A percentile compares a stretch with the other conserved stretches of the same genome.
phyloP scores from a whole-genome alignment of 30 jellyfish, hydroid and myxozoan species.

The Catostylus mosaicus region DNA sequence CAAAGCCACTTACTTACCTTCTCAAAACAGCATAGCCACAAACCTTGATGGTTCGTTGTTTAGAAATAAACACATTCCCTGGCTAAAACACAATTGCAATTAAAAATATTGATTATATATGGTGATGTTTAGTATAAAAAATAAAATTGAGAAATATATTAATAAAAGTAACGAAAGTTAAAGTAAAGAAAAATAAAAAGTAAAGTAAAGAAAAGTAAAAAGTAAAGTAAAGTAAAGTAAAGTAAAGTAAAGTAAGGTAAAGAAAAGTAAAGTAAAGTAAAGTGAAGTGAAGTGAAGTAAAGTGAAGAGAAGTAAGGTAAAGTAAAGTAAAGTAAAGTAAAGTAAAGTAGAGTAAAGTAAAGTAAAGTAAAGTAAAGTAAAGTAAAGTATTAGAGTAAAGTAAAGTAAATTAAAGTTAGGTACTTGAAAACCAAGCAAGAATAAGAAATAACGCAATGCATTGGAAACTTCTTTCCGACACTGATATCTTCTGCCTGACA shows the following conservation, averaged over 20 bases:
- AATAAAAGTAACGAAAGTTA: neutral
- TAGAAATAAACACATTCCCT: conserved; percentile 45
- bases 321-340: neutral
- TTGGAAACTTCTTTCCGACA: too few relatives aligned
- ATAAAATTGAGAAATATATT: too few relatives aligned
- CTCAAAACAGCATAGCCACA: conserved; percentile 88
- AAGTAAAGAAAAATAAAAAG: neutral
- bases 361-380: too few relatives aligned
- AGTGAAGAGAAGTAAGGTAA: neutral
- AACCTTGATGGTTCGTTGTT: conserved; percentile 41
- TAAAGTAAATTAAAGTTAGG: too few relatives aligned
- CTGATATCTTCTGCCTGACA: too few relatives aligned
- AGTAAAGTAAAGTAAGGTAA: neutral
- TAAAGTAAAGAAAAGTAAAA: neutral
- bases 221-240: neutral
- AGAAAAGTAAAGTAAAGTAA: neutral
- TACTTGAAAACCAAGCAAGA: too few relatives aligned
- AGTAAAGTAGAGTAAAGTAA: neutral
- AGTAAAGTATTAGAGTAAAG: too few relatives aligned
- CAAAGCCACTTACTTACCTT: conserved; percentile 51
- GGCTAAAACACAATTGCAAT: conserved; percentile 34
- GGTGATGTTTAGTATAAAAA: too few relatives aligned
- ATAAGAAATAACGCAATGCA: too few relatives aligned
- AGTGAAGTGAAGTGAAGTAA: neutral
- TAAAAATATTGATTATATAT: too few relatives aligned